phyloP scores from a whole-genome alignment of 2,113 vertebrate genomes.

The Microcebus tavaratra region DNA sequence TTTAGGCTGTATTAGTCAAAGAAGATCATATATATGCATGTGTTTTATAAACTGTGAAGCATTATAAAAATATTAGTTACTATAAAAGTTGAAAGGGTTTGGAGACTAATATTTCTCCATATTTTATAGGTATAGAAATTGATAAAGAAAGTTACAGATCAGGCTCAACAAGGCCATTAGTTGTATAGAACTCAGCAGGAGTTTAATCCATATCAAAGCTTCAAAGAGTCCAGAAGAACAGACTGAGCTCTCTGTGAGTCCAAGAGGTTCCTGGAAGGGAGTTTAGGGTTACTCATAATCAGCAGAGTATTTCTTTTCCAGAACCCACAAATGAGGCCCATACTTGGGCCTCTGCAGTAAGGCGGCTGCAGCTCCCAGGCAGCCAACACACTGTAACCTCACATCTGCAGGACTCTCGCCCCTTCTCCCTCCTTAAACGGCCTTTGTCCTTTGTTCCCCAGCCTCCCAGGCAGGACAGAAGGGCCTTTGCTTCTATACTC shows the following conservation, averaged over 20 bases:
- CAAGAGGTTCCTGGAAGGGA: neutral
- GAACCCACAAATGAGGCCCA: neutral
- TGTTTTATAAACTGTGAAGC: neutral
- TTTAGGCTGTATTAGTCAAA: neutral
- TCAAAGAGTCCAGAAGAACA: neutral
- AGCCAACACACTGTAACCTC: conserved; percentile 32
- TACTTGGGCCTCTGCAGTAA: neutral
- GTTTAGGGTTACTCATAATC: conserved; percentile 36
- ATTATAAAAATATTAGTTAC: neutral
- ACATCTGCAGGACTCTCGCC: conserved; percentile 72
- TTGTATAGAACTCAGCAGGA: neutral
- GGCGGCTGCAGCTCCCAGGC: neutral
- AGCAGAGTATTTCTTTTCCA: conserved; percentile 7
- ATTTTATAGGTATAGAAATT: neutral
- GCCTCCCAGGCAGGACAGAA: conserved; percentile 62
- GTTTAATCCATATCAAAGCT: neutral
- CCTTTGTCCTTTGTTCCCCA: conserved; percentile 52
- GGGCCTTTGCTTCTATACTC: conserved; percentile 57
- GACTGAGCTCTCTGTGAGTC: conserved; percentile 4
- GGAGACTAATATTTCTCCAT: neutral
- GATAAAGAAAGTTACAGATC: conserved; percentile 9
- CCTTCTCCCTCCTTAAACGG: conserved; percentile 35
- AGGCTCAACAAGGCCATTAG: neutral
- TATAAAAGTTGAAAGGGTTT: neutral
- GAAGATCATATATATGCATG: neutral